Percentiles rank a stretch among this genome's conserved stretches.
Conservation (phyloP, 2,113 vertebrate genomes). For the Gulo gulo region DNA sequence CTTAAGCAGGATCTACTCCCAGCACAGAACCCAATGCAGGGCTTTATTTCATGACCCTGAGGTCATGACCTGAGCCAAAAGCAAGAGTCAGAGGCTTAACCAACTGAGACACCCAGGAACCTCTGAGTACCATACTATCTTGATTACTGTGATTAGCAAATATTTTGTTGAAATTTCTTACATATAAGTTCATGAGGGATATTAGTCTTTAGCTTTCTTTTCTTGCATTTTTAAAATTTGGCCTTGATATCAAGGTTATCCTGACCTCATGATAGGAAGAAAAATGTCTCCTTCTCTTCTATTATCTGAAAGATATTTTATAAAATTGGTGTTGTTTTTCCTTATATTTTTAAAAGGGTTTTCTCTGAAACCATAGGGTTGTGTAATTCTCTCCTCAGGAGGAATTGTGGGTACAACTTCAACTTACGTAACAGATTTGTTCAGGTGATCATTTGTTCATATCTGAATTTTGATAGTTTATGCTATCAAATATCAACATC, state of each 20-base stretch:
- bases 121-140: neutral
- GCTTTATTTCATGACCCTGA: neutral
- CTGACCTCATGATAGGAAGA: neutral
- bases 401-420: neutral
- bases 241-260: neutral
- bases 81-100: neutral
- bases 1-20: neutral
- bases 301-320: neutral
- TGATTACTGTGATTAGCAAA: neutral
- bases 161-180: neutral
- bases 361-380: neutral
- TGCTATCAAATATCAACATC: neutral
- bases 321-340: neutral
- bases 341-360: neutral
- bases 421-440: neutral
- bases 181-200: neutral
- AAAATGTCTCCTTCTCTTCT: neutral
- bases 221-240: neutral
- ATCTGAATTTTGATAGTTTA: neutral
- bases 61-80: neutral
- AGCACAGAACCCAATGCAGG: neutral
- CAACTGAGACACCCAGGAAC: neutral
- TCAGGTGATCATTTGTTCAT: neutral
- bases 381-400: neutral
- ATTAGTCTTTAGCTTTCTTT: neutral